phyloP scores from a whole-genome alignment of 2,888 invertebrate species.

The Nephrotoma guestfalica region DNA sequence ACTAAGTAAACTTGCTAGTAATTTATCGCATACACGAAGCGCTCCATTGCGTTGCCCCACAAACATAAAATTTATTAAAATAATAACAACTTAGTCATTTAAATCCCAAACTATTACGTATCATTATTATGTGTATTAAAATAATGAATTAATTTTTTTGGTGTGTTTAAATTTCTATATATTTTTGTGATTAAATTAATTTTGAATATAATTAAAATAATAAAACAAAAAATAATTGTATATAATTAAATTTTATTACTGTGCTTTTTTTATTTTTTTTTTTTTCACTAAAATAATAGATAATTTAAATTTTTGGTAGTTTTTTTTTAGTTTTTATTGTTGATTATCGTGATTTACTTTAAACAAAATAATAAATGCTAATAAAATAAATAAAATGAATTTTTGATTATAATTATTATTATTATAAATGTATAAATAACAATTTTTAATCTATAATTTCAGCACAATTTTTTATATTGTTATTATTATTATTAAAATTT shows the following conservation, averaged over 20 bases:
- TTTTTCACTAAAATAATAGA: not conserved
- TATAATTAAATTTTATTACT: not conserved
- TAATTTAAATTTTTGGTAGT: not conserved
- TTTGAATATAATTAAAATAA: not conserved
- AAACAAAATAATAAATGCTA: not conserved
- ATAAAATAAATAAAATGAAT: not conserved
- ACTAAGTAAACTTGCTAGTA: no score
- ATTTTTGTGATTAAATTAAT: not conserved
- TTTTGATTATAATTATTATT: not conserved
- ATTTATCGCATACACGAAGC: no score
- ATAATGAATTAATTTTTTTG: not conserved
- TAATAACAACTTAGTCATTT: not conserved
- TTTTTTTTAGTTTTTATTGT: not conserved
- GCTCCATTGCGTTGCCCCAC: no score
- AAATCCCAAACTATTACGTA: not conserved
- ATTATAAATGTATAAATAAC: not conserved
- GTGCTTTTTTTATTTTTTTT: not conserved
- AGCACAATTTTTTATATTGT: not conserved
- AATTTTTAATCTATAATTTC: not conserved
- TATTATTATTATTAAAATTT: not conserved
- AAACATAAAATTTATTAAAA: not conserved
- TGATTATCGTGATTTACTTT: not conserved
- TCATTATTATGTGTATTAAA: not conserved
- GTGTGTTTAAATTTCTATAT: not conserved
- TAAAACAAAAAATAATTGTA: not conserved